Percentiles rank a stretch among this genome's conserved stretches.
Evolutionary conservation across 2,797 vertebrate species (phyloP).

Genomic region (Mormyrus hasselquistii): DNA sequence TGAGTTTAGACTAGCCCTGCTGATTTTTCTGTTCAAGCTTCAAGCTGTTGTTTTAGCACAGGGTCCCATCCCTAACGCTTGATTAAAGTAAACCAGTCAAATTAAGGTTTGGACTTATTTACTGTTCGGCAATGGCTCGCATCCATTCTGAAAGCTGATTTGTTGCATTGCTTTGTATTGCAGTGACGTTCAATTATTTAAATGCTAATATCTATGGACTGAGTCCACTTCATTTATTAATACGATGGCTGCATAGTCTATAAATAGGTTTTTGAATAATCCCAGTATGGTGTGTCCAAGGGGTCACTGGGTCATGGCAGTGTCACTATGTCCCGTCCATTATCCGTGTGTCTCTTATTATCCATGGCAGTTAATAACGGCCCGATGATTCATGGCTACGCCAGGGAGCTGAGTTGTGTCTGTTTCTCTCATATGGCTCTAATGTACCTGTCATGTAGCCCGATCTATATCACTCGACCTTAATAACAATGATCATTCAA

Average conservation of each 20-base stretch:
- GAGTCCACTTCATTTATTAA: background rate
- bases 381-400: background rate
- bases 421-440: background rate
- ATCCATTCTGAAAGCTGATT: background rate
- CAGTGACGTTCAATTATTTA: background rate
- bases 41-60: background rate
- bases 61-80: background rate
- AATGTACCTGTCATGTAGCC: background rate
- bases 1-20: background rate
- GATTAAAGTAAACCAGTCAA: background rate
- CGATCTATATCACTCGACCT: background rate
- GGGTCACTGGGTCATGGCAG: background rate
- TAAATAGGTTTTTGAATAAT: constrained; percentile 1
- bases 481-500: background rate
- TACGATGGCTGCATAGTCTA: background rate
- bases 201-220: background rate
- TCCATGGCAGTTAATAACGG: background rate
- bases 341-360: background rate
- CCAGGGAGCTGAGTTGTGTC: background rate
- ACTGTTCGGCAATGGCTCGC: background rate
- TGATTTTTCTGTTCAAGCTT: background rate
- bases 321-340: background rate
- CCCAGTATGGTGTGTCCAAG: background rate
- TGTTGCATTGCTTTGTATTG: background rate
- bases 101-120: background rate